A percentile compares a stretch with the other conserved stretches of the same genome.
phyloP scores from a whole-genome alignment of 1,140 invertebrate genomes.

The Geopemphigus sp. region DNA sequence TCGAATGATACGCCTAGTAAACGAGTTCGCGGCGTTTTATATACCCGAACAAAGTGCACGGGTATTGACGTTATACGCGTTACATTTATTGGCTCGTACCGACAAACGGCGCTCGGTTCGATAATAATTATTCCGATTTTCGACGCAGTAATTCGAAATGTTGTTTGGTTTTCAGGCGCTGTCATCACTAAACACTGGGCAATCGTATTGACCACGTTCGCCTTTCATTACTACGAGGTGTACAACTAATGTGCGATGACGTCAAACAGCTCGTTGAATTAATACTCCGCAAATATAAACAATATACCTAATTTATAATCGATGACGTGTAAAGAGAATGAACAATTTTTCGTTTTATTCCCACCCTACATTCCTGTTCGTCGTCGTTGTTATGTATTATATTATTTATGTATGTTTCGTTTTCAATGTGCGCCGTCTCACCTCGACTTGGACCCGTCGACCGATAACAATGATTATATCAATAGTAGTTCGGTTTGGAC shows the following conservation, averaged over 20 bases:
- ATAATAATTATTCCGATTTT: too few species aligned
- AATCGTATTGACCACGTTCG: neutral
- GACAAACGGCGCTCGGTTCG: too few species aligned
- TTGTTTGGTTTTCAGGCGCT: constrained; percentile 5
- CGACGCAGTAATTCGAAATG: neutral
- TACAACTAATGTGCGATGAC: neutral
- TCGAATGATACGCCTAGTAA: too few species aligned
- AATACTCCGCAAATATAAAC: neutral
- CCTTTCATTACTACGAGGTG: neutral
- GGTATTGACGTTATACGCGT: too few species aligned
- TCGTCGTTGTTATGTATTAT: neutral
- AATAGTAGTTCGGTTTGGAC: neutral
- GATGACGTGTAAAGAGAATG: constrained; percentile 11
- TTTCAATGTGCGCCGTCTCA: neutral
- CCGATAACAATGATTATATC: neutral
- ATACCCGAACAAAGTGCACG: too few species aligned
- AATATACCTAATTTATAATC: constrained; percentile 1
- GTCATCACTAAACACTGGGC: neutral
- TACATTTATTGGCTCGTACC: too few species aligned
- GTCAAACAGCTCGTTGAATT: neutral
- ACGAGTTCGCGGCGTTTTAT: too few species aligned
- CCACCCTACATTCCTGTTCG: too few species aligned
- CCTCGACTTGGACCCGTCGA: neutral
- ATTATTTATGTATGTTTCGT: neutral
- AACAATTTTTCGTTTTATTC: neutral